Percentiles rank a stretch among this genome's conserved stretches.
These are phyloP conservation scores for Phaenicophaeus curvirostris DNA, from an alignment of 2,797 vertebrate genomes.

Conservation along the genomic window DNA sequence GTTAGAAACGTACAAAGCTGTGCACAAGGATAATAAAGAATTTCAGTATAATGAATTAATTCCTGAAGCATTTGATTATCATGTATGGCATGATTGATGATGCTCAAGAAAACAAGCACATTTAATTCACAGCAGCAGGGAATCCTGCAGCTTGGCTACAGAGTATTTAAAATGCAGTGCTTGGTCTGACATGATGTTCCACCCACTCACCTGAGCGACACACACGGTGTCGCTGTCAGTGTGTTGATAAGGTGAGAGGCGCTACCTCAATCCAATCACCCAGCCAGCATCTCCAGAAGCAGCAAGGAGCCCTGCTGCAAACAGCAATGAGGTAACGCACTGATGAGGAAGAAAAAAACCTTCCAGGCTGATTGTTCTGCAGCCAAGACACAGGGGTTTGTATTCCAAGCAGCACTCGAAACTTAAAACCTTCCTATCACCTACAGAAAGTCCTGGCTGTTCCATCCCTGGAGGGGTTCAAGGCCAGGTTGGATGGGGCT, in stretches of 20 bases:
- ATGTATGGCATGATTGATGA: too few species aligned
- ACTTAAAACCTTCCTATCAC: background rate
- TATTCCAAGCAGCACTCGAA: background rate
- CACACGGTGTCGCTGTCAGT: background rate
- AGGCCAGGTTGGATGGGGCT: too few species aligned
- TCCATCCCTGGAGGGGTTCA: too few species aligned
- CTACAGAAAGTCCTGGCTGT: background rate
- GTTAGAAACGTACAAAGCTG: background rate
- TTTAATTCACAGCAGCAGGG: background rate
- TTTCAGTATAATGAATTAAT: background rate
- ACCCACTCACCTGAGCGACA: background rate
- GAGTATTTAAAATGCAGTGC: rapidly evolving
- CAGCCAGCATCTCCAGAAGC: background rate
- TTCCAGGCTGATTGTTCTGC: background rate
- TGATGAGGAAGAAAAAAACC: background rate
- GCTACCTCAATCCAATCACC: rapidly evolving
- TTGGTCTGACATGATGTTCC: background rate
- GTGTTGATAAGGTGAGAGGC: rapidly evolving
- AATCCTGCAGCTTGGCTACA: background rate
- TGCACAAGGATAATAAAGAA: rapidly evolving
- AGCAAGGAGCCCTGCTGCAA: background rate
- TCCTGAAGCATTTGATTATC: background rate
- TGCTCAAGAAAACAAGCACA: too few species aligned
- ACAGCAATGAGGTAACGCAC: background rate
- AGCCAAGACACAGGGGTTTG: background rate